Conservation (phyloP, 1,140 invertebrate species). For the Carposina sasakii region DNA sequence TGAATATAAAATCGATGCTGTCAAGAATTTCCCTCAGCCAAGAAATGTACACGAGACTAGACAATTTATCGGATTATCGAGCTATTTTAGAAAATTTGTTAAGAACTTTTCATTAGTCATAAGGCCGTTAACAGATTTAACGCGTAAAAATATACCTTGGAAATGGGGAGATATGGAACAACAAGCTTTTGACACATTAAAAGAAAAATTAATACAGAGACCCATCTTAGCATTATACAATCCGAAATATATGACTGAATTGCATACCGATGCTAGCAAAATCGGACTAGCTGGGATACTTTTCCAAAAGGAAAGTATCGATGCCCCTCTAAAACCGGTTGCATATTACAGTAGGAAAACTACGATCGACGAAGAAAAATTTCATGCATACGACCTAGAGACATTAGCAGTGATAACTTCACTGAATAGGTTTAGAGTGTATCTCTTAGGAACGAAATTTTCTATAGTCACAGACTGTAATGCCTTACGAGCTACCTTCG, state of each 20-base stretch:
- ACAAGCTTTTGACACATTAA: constrained; percentile 26
- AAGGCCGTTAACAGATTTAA: constrained; percentile 27
- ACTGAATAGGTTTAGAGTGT: neutral
- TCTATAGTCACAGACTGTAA: neutral
- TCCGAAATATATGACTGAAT: constrained; percentile 26
- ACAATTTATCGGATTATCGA: constrained; percentile 9
- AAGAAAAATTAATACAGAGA: constrained; percentile 13
- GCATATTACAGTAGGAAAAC: constrained; percentile 6
- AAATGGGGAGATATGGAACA: constrained; percentile 25
- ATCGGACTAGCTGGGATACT: neutral
- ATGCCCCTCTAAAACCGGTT: constrained; percentile 21
- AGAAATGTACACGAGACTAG: constrained; percentile 16
- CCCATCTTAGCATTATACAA: constrained; percentile 39
- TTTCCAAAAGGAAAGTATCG: constrained; percentile 18
- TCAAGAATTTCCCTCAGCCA: constrained; percentile 19
- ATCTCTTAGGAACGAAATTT: neutral
- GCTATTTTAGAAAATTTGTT: constrained; percentile 32
- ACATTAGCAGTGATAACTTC: neutral
- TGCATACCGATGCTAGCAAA: constrained; percentile 4
- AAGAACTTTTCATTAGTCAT: constrained; percentile 22
- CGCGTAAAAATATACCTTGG: constrained; percentile 28
- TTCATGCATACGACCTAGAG: constrained; percentile 6
- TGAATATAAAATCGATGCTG: constrained; percentile 1
- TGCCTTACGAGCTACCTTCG: constrained; percentile 19
- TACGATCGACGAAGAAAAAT: neutral